phyloP scores from a whole-genome alignment of 2,888 invertebrate genomes.

The Exocentrus adspersus region DNA sequence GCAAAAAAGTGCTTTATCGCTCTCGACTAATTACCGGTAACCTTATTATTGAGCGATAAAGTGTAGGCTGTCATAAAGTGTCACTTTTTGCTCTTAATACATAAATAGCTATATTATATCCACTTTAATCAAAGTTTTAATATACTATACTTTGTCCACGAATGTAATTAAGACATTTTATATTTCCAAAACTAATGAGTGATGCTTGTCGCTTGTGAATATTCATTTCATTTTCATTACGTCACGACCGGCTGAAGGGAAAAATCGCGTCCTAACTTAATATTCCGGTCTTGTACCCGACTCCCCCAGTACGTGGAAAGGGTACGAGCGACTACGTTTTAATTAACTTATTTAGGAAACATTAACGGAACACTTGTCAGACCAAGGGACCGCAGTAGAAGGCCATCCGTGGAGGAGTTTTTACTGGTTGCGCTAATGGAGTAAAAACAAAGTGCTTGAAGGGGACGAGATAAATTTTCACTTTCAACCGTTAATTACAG shows the following conservation, averaged over 20 bases:
- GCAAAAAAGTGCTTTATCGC: too few relatives aligned
- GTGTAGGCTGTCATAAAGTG: too few relatives aligned
- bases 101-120: too few relatives aligned
- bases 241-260: not conserved
- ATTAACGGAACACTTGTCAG: conserved; percentile 46
- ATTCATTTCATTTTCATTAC: not conserved
- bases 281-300: conserved; percentile 39
- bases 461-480: not conserved
- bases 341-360: conserved; percentile 46
- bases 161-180: too few relatives aligned
- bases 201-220: not conserved
- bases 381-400: not conserved
- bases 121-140: too few relatives aligned
- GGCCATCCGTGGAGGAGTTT: not conserved
- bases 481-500: not conserved
- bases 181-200: too few relatives aligned
- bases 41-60: too few relatives aligned
- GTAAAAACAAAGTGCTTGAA: not conserved
- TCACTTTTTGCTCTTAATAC: too few relatives aligned
- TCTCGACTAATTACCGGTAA: too few relatives aligned
- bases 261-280: conserved; percentile 28
- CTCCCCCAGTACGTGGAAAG: conserved; percentile 11
- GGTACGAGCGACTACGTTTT: conserved; percentile 38
- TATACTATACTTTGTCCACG: too few relatives aligned
- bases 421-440: not conserved